These are phyloP conservation scores for Leucoptera coffeella DNA, from an alignment of 2,888 invertebrate species.

Conservation along the genomic window DNA sequence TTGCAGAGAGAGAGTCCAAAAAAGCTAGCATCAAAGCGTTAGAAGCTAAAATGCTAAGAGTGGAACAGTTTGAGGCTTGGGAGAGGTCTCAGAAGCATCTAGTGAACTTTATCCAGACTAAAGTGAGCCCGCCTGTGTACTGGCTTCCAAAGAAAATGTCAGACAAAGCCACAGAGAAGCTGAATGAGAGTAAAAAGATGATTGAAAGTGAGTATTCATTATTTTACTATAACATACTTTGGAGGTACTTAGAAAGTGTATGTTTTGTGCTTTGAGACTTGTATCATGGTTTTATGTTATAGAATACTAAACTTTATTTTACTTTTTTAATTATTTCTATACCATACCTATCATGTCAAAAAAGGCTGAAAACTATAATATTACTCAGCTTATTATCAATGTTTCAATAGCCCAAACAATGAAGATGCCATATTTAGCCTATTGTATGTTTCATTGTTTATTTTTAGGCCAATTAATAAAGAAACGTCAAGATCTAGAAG, in stretches of 20 bases:
- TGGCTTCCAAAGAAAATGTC: conserved; percentile 80
- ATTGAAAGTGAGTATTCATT: conserved; percentile 54
- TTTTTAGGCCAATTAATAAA: conserved; percentile 25
- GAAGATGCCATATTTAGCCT: too few species aligned
- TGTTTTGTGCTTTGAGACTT: too few species aligned
- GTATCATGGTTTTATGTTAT: too few species aligned
- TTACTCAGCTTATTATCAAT: too few species aligned
- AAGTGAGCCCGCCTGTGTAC: conserved; percentile 79
- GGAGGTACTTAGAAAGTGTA: too few species aligned
- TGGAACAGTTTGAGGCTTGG: conserved; percentile 86
- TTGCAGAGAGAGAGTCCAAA: conserved; percentile 78
- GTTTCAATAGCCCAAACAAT: too few species aligned
- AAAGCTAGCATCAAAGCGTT: conserved; percentile 83
- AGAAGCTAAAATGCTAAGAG: conserved; percentile 84
- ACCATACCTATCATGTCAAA: too few species aligned
- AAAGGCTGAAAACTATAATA: too few species aligned
- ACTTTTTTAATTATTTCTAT: too few species aligned
- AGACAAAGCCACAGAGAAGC: conserved; percentile 59
- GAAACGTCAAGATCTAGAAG: conserved; percentile 57
- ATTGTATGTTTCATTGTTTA: too few species aligned
- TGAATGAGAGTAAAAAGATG: conserved; percentile 56
- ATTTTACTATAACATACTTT: not conserved
- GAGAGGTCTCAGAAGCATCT: conserved; percentile 67
- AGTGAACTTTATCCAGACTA: conserved; percentile 80
- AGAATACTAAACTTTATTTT: too few species aligned